Evolutionary conservation across 2,797 vertebrate genomes (phyloP).

Genomic region (Leptodactylus fallax): DNA sequence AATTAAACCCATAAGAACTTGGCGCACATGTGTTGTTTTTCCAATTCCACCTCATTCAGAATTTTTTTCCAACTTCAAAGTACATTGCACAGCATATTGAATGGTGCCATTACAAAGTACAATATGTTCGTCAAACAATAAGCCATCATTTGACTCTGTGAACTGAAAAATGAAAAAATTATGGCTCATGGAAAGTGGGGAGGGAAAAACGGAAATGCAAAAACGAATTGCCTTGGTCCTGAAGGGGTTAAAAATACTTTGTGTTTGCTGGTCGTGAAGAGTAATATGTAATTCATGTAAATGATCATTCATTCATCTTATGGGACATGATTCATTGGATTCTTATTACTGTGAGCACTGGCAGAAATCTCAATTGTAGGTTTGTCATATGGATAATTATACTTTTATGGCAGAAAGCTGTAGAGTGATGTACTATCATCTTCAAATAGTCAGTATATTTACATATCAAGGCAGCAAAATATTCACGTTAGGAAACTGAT

Average conservation of each 20-base stretch:
- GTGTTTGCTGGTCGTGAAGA: background rate
- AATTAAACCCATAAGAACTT: no score
- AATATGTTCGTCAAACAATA: no score
- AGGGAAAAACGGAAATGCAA: no score
- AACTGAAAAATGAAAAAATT: no score
- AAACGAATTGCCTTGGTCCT: no score
- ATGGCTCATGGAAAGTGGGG: no score
- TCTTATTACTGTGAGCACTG: background rate
- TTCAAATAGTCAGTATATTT: background rate
- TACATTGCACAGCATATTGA: no score
- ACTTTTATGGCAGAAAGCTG: background rate
- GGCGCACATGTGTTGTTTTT: no score
- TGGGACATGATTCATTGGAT: constrained; percentile 24
- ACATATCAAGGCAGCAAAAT: background rate
- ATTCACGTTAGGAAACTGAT: background rate
- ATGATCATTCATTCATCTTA: background rate
- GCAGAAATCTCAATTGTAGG: background rate
- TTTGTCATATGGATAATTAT: constrained; percentile 17
- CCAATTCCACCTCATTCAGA: no score
- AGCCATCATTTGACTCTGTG: no score
- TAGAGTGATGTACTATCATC: background rate
- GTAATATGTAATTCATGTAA: constrained; percentile 9
- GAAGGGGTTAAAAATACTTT: background rate
- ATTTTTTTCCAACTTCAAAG: no score
- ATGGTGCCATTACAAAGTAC: no score